Percentiles rank a stretch among this genome's conserved stretches.
Conservation (phyloP, 2,797 vertebrate genomes). For the Labroides dimidiatus region DNA sequence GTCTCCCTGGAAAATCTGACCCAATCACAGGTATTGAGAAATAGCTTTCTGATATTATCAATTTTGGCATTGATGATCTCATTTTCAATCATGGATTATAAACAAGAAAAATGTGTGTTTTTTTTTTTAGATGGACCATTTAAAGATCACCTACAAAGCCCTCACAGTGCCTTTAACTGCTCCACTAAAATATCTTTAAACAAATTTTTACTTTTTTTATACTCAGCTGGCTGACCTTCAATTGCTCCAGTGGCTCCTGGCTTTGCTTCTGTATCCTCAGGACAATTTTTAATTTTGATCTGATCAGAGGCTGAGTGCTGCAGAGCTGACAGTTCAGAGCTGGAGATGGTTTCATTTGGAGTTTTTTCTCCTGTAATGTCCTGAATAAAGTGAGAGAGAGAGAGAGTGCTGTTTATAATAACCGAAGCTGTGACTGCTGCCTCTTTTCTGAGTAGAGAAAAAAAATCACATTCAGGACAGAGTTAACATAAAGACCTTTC, state of each 20-base stretch:
- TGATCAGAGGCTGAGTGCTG: constrained; percentile 25
- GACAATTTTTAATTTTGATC: constrained; percentile 21
- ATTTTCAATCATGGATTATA: too few species aligned
- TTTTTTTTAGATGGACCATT: too few species aligned
- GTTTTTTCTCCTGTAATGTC: constrained; percentile 21
- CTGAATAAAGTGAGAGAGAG: constrained; percentile 11
- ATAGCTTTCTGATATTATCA: too few species aligned
- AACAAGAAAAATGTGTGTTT: too few species aligned
- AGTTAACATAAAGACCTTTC: too few species aligned
- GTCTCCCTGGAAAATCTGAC: too few species aligned
- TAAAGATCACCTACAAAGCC: too few species aligned
- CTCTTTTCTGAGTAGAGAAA: constrained; percentile 45
- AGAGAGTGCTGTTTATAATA: constrained; percentile 13
- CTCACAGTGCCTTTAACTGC: too few species aligned
- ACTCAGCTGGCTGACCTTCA: constrained; percentile 64
- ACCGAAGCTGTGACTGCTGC: constrained; percentile 28
- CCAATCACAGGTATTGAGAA: too few species aligned
- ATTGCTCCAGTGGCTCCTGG: constrained; percentile 24
- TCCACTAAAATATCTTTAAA: too few species aligned
- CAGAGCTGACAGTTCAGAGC: constrained; percentile 26
- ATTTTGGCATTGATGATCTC: too few species aligned
- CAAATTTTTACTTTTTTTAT: constrained; percentile 37
- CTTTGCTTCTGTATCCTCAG: constrained; percentile 28
- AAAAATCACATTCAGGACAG: not conserved
- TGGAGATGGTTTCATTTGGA: constrained; percentile 19